phyloP scores from a whole-genome alignment of 2,888 invertebrate genomes.

The Tigriopus californicus region DNA sequence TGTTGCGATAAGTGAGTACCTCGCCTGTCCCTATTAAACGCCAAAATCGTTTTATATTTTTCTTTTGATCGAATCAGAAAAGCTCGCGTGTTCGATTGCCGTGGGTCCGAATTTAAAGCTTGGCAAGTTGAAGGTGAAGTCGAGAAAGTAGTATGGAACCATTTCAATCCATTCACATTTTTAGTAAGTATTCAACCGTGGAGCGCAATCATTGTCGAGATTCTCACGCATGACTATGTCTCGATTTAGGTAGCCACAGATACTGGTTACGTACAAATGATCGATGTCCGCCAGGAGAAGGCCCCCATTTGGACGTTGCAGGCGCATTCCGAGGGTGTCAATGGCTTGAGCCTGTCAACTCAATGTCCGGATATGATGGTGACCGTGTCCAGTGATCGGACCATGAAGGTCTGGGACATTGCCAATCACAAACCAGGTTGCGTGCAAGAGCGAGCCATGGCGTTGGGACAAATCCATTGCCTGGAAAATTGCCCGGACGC shows the following conservation, averaged over 20 bases:
- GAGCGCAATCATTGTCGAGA: background rate
- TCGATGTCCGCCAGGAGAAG: slow-evolving; percentile 45
- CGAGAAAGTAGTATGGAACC: slow-evolving; percentile 70
- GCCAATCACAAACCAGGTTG: slow-evolving; percentile 25
- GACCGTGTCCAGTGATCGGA: slow-evolving; percentile 37
- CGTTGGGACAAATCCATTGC: slow-evolving; percentile 39
- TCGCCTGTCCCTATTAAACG: no score
- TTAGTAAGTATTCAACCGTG: slow-evolving; percentile 34
- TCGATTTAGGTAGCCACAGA: slow-evolving; percentile 30
- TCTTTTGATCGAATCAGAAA: no score
- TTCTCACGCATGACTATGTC: background rate
- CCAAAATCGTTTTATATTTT: no score
- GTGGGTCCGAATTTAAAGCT: slow-evolving; percentile 38
- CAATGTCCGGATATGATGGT: slow-evolving; percentile 15
- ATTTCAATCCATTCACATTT: slow-evolving; percentile 53
- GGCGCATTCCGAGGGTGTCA: slow-evolving; percentile 66
- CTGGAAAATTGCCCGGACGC: slow-evolving; percentile 58
- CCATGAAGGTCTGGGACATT: slow-evolving; percentile 67
- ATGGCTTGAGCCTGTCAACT: slow-evolving; percentile 35
- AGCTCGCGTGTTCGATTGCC: slow-evolving; percentile 63
- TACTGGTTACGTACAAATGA: slow-evolving; percentile 43
- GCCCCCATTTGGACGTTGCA: slow-evolving; percentile 48
- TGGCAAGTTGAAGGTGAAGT: slow-evolving; percentile 65
- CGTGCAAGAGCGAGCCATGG: slow-evolving; percentile 36
- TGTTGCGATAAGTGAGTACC: slow-evolving; percentile 48